Evolutionary conservation across 2,113 vertebrate species (phyloP).

Genomic region (Xiphophorus maculatus): DNA sequence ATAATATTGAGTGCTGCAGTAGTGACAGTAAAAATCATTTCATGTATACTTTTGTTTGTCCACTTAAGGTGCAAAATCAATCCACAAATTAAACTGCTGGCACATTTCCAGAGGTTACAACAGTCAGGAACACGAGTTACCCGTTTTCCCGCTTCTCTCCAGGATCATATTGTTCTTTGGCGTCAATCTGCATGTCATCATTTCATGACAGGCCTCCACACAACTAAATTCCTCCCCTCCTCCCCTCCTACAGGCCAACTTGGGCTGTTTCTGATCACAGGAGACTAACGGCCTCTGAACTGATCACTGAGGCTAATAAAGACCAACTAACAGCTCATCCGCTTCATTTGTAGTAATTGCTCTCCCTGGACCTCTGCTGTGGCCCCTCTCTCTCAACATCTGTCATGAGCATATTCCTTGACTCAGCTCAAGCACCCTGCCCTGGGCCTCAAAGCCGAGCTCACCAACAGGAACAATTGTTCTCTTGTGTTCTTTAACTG

Average conservation of each 20-base stretch:
- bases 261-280: slow-evolving; percentile 57
- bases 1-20: not conserved
- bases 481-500: slow-evolving; percentile 60
- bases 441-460: slow-evolving; percentile 52
- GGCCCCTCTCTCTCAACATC: slow-evolving; percentile 66
- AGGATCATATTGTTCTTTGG: not conserved
- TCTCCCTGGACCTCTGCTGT: slow-evolving; percentile 67
- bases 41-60: not conserved
- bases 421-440: slow-evolving; percentile 53
- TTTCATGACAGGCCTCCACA: not conserved
- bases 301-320: slow-evolving; percentile 78
- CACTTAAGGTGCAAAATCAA: not conserved
- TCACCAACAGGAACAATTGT: slow-evolving; percentile 56
- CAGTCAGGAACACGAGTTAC: too few species aligned
- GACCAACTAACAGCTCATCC: slow-evolving; percentile 72
- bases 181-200: not conserved
- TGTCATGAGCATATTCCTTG: slow-evolving; percentile 66
- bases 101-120: too few species aligned
- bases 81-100: too few species aligned
- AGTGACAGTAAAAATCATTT: not conserved
- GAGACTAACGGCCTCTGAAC: slow-evolving; percentile 73
- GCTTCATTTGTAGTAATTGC: slow-evolving; percentile 79
- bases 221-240: slow-evolving; percentile 11
- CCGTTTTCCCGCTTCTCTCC: not conserved
- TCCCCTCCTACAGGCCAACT: slow-evolving; percentile 1